A percentile compares a stretch with the other conserved stretches of the same genome.
Conservation (phyloP, 30 jellyfish, hydroid and myxozoan genomes). For the Aurelia aurita region DNA sequence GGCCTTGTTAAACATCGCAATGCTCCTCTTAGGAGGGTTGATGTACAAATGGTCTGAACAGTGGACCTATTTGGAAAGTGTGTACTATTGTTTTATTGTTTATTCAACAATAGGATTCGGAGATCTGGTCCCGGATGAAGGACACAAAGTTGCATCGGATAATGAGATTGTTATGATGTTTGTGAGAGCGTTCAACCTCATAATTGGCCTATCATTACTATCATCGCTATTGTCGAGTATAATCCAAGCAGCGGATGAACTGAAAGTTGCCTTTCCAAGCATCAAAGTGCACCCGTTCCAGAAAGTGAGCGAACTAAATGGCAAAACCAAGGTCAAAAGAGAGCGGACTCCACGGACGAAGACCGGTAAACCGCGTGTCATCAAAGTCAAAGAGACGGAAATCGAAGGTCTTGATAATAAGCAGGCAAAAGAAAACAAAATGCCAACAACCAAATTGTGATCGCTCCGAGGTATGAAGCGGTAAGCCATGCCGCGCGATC, state of each 20-base stretch:
- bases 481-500: too few species aligned
- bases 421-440: background rate
- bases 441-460: slow-evolving; percentile 1
- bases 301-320: too few species aligned
- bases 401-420: background rate
- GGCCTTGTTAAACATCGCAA: slow-evolving; percentile 65
- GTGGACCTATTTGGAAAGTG: slow-evolving; percentile 69
- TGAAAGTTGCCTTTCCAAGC: slow-evolving; percentile 64
- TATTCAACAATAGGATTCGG: slow-evolving; percentile 80
- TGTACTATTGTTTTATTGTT: slow-evolving; percentile 73
- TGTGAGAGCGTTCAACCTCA: slow-evolving; percentile 61
- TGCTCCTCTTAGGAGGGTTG: slow-evolving; percentile 70
- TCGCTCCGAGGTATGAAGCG: background rate
- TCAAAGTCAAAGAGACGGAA: background rate
- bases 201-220: slow-evolving; percentile 65
- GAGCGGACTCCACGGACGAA: too few species aligned
- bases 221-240: slow-evolving; percentile 72
- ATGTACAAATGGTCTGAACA: slow-evolving; percentile 69
- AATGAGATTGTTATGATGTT: slow-evolving; percentile 75
- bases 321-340: too few species aligned
- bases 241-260: slow-evolving; percentile 77
- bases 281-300: slow-evolving; percentile 61
- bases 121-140: slow-evolving; percentile 82
- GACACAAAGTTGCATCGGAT: slow-evolving; percentile 50
- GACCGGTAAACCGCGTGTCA: background rate